Conservation (phyloP, 2,113 vertebrate genomes). For the Leucosticte australis region DNA sequence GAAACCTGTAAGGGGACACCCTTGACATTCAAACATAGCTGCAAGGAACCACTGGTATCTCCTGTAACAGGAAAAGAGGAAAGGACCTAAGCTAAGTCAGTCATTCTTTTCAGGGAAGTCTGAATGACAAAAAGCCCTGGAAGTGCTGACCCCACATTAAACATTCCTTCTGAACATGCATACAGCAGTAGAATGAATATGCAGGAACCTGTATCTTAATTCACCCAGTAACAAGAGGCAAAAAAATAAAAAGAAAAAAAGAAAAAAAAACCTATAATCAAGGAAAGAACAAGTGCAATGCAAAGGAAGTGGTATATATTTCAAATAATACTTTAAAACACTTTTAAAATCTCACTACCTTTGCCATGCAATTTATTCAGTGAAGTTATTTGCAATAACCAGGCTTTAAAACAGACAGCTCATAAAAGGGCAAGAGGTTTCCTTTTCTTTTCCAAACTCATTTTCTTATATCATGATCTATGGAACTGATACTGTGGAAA, state of each 20-base stretch:
- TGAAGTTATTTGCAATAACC: background rate
- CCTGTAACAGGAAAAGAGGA: background rate
- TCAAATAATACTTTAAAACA: background rate
- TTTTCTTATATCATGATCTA: background rate
- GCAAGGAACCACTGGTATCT: background rate
- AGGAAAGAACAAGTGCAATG: background rate
- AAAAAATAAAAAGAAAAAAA: background rate
- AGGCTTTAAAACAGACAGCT: background rate
- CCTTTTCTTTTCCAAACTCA: background rate
- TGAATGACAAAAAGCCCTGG: background rate
- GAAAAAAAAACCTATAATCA: background rate
- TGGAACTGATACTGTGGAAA: background rate
- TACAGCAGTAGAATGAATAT: background rate
- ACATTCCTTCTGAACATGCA: background rate
- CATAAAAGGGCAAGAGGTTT: background rate
- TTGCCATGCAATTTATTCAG: background rate
- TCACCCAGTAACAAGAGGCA: background rate
- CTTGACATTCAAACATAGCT: background rate
- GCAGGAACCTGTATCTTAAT: background rate
- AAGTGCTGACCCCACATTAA: background rate
- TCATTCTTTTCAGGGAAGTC: background rate
- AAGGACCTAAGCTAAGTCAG: background rate
- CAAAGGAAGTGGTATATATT: background rate
- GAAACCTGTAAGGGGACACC: background rate
- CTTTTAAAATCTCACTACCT: background rate